Evolutionary conservation across 2,888 invertebrate genomes (phyloP).

Genomic region (Geotrupes spiniger): DNA sequence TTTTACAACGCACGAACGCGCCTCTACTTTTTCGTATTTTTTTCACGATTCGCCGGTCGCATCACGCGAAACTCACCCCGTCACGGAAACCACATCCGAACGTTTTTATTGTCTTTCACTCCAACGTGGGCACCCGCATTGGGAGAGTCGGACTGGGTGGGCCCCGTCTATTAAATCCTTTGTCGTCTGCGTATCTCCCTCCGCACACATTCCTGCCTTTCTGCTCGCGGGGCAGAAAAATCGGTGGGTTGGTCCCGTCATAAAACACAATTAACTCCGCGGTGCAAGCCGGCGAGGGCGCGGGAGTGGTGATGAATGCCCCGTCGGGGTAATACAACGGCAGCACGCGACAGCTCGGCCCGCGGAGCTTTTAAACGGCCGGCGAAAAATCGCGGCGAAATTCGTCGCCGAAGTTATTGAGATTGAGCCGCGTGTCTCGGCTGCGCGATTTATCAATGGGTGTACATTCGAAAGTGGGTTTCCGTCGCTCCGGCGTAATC

Average conservation of each 20-base stretch:
- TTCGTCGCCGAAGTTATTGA: too few relatives aligned
- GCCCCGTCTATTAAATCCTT: neutral
- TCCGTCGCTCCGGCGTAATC: constrained; percentile 25
- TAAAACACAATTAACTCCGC: constrained; percentile 41
- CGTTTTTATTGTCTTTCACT: too few relatives aligned
- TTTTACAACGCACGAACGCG: too few relatives aligned
- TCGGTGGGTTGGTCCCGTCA: constrained; percentile 26
- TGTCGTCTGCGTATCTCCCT: neutral
- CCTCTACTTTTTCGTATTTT: too few relatives aligned
- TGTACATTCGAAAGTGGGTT: constrained; percentile 17
- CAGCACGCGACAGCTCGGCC: constrained; percentile 39
- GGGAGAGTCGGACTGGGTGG: too few relatives aligned
- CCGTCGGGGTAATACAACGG: constrained; percentile 42
- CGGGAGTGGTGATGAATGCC: constrained; percentile 43
- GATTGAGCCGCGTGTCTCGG: too few relatives aligned
- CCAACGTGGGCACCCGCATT: too few relatives aligned
- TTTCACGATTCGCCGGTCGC: too few relatives aligned
- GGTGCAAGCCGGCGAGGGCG: constrained; percentile 40
- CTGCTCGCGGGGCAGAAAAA: constrained; percentile 18
- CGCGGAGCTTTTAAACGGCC: constrained; percentile 34
- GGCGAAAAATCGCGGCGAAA: too few relatives aligned
- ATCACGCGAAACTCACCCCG: too few relatives aligned
- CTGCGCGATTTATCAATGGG: constrained; percentile 19
- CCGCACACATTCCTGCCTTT: constrained; percentile 1
- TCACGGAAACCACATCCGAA: too few relatives aligned